phyloP scores from a whole-genome alignment of 2,888 invertebrate species.

The Eristalis intricaria region DNA sequence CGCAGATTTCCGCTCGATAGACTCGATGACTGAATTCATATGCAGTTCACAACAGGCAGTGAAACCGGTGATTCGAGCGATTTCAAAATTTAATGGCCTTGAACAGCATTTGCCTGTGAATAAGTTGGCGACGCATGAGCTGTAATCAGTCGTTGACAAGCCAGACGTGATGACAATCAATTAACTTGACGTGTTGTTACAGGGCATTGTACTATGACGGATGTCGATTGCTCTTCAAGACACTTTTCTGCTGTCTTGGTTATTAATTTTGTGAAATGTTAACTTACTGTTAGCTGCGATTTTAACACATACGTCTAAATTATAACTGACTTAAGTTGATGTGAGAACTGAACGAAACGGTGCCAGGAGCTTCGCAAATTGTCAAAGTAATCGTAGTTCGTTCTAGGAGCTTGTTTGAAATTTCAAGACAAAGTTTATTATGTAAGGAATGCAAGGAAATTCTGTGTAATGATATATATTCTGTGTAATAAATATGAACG shows the following conservation, averaged over 20 bases:
- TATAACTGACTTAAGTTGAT: too few relatives aligned
- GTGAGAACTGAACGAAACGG: too few relatives aligned
- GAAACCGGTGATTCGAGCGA: not conserved
- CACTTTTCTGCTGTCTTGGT: not conserved
- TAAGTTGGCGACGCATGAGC: not conserved
- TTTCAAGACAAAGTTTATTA: too few relatives aligned
- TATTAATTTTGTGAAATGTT: too few relatives aligned
- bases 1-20: not conserved
- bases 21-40: not conserved
- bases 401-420: too few relatives aligned
- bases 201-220: not conserved
- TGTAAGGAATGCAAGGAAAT: too few relatives aligned
- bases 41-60: not conserved
- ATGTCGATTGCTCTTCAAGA: not conserved
- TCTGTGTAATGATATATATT: too few relatives aligned
- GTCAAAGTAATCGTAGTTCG: too few relatives aligned
- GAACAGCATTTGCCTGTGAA: not conserved
- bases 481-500: too few relatives aligned
- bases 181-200: not conserved
- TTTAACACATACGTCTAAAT: too few relatives aligned
- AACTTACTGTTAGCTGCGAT: too few relatives aligned
- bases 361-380: too few relatives aligned
- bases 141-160: not conserved
- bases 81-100: not conserved
- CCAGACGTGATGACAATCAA: not conserved